Evolutionary conservation across 2,113 vertebrate species (phyloP).

Genomic region (Beaufortia kweichowensis): DNA sequence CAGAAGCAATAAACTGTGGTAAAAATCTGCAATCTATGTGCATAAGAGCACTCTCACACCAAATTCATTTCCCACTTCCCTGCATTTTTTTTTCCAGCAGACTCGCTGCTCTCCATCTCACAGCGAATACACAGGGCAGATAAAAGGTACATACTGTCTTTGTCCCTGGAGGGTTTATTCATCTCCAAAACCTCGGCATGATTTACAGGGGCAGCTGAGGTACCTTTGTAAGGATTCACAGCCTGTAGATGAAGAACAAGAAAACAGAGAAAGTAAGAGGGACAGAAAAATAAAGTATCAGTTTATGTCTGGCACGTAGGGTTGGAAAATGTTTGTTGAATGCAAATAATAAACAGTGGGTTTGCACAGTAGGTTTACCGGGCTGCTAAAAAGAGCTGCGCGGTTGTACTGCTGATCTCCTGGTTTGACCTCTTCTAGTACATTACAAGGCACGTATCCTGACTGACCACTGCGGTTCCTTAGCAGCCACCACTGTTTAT

Average conservation of each 20-base stretch:
- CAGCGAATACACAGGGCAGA: conserved; percentile 42
- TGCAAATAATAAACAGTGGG: conserved; percentile 17
- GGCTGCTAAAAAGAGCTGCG: conserved; percentile 58
- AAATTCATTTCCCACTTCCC: conserved; percentile 36
- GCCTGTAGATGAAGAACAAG: conserved; percentile 35
- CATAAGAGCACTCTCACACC: conserved; percentile 38
- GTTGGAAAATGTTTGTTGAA: conserved; percentile 28
- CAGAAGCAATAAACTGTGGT: conserved; percentile 34
- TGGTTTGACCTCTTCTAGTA: conserved; percentile 80
- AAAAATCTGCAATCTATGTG: conserved; percentile 32
- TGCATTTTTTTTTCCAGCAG: conserved; percentile 34
- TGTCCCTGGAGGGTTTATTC: conserved; percentile 62
- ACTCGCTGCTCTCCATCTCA: conserved; percentile 32
- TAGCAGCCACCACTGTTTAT: conserved; percentile 94
- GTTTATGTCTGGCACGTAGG: conserved; percentile 17
- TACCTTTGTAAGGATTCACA: conserved; percentile 74
- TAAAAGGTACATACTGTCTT: conserved; percentile 73
- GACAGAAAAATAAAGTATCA: background rate
- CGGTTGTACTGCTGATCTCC: conserved; percentile 69
- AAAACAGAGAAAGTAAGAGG: background rate
- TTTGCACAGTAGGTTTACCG: conserved; percentile 58
- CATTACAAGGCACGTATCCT: conserved; percentile 89
- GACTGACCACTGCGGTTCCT: conserved; percentile 86
- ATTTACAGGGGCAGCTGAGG: conserved; percentile 55
- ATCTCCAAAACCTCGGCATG: conserved; percentile 72